Conservation (phyloP, 1,140 invertebrate genomes). For the Andrena cerasifolii region DNA sequence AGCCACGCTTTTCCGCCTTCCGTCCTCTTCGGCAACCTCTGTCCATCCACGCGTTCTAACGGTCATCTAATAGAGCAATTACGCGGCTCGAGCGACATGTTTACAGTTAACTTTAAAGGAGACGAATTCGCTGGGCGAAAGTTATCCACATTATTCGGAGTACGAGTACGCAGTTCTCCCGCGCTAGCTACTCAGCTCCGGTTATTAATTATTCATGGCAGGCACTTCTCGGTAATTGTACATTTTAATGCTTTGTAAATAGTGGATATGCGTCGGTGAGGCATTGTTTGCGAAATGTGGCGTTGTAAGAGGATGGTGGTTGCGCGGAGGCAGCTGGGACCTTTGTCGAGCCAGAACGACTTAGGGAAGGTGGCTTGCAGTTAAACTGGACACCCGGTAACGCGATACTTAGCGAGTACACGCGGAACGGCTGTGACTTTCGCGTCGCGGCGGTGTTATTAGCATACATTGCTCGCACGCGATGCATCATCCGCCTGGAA, state of each 20-base stretch:
- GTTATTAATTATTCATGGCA: slow-evolving; percentile 56
- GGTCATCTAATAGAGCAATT: slow-evolving; percentile 45
- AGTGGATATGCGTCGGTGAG: slow-evolving; percentile 35
- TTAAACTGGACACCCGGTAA: slow-evolving; percentile 26
- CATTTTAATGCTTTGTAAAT: slow-evolving; percentile 57
- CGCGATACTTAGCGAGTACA: slow-evolving; percentile 11
- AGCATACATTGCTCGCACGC: slow-evolving; percentile 25
- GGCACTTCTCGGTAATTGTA: slow-evolving; percentile 30
- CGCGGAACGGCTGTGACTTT: slow-evolving; percentile 6
- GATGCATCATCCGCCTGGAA: slow-evolving; percentile 24
- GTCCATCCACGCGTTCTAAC: slow-evolving; percentile 1
- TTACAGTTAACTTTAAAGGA: slow-evolving; percentile 14
- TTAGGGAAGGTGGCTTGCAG: background rate
- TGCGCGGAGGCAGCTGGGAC: too few relatives aligned
- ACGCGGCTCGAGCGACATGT: slow-evolving; percentile 5
- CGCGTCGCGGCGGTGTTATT: slow-evolving; percentile 29
- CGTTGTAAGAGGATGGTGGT: too few relatives aligned
- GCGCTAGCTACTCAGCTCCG: background rate
- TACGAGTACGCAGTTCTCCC: background rate
- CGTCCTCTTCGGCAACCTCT: background rate
- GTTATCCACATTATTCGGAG: slow-evolving; percentile 54
- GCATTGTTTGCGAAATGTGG: background rate
- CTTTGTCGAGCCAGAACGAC: background rate
- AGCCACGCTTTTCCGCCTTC: background rate
- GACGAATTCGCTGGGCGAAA: slow-evolving; percentile 60